These are phyloP conservation scores for Gadus macrocephalus DNA, from an alignment of 2,113 vertebrate species.

Conservation along the genomic window DNA sequence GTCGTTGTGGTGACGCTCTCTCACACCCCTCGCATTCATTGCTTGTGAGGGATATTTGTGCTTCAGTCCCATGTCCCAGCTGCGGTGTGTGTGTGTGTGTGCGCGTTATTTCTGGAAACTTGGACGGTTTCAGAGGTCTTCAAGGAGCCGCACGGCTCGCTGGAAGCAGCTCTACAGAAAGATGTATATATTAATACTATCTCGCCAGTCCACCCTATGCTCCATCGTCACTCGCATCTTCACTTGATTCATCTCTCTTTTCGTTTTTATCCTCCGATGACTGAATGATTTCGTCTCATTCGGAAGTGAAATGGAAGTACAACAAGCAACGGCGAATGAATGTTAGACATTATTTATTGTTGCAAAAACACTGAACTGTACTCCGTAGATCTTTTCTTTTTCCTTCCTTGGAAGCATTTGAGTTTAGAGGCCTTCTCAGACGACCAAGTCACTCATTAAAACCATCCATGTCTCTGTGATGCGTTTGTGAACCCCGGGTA, in stretches of 20 bases:
- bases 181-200: constrained; percentile 10
- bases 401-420: no score
- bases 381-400: no score
- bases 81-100: constrained; percentile 42
- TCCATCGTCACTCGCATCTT: constrained; percentile 13
- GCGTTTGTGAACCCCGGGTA: no score
- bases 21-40: constrained; percentile 33
- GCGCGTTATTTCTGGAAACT: constrained; percentile 57
- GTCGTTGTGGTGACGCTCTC: constrained; percentile 33
- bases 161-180: constrained; percentile 56
- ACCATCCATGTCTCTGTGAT: no score
- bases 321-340: no score
- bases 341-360: no score
- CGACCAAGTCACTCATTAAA: no score
- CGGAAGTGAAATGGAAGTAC: no score
- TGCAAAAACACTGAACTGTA: no score
- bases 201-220: constrained; percentile 13
- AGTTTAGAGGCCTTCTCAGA: no score
- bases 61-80: constrained; percentile 62
- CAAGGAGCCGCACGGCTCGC: constrained; percentile 53
- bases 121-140: constrained; percentile 63
- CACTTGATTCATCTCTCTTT: constrained; percentile 11
- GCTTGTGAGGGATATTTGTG: constrained; percentile 34
- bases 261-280: constrained; percentile 5
- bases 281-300: constrained; percentile 11